Conservation (phyloP, 2,888 invertebrate genomes). For the Dilophus febrilis region DNA sequence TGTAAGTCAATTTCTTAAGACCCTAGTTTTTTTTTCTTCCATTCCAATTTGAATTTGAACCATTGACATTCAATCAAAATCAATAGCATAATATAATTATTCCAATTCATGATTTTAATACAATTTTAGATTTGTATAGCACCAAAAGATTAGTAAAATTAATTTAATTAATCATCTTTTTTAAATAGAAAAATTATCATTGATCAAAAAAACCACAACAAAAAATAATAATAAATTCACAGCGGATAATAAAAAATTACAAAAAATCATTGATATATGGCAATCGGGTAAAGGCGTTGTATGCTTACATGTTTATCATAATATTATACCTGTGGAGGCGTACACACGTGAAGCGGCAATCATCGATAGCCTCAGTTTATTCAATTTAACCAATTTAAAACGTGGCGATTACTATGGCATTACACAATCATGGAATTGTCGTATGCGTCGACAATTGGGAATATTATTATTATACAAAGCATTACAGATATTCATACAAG, state of each 20-base stretch:
- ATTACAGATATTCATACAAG: conserved; percentile 64
- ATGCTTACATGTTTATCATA: conserved; percentile 80
- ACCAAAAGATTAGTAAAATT: too few species aligned
- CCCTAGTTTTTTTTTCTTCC: too few species aligned
- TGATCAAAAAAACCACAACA: too few species aligned
- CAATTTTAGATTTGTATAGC: too few species aligned
- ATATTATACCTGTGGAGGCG: conserved; percentile 80
- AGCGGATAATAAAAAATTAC: conserved; percentile 47
- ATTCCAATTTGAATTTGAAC: too few species aligned
- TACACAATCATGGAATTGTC: conserved; percentile 52
- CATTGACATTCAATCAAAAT: too few species aligned
- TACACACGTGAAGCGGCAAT: conserved; percentile 88
- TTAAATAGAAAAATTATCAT: too few species aligned
- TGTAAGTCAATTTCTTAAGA: too few species aligned
- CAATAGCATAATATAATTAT: too few species aligned
- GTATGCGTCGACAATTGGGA: conserved; percentile 56
- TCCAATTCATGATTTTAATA: too few species aligned
- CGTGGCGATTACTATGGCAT: conserved; percentile 71
- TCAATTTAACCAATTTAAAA: conserved; percentile 61
- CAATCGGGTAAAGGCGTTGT: conserved; percentile 64
- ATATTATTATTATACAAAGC: conserved; percentile 64
- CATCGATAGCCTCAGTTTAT: conserved; percentile 69
- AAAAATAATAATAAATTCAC: too few species aligned
- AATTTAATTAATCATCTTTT: too few species aligned
- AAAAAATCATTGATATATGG: conserved; percentile 80